Percentiles rank a stretch among this genome's conserved stretches.
phyloP scores from a whole-genome alignment of 1,140 invertebrate species.

The Phortica variegata region DNA sequence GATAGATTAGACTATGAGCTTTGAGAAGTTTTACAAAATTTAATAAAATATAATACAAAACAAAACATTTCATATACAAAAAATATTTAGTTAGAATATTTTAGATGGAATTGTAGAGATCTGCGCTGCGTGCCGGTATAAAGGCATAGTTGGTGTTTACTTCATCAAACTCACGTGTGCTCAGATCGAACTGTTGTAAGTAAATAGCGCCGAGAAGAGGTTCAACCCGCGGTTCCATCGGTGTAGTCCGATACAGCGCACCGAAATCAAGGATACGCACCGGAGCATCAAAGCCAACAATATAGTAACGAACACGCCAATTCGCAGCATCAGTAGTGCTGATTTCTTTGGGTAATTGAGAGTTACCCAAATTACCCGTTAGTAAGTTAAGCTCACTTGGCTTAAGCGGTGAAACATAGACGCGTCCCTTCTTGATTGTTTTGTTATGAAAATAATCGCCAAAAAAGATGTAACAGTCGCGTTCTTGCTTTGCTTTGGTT shows the following conservation, averaged over 20 bases:
- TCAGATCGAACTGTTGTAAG: constrained; percentile 20
- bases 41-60: too few species aligned
- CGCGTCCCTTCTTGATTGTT: constrained; percentile 13
- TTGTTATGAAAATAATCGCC: constrained; percentile 23
- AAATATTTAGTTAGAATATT: too few species aligned
- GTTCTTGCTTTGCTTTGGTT: too few species aligned
- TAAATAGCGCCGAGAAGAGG: constrained; percentile 37
- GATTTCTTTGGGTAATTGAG: constrained; percentile 16
- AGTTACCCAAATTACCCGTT: background rate
- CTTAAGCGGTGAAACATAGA: constrained; percentile 25
- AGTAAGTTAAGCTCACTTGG: constrained; percentile 13
- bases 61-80: too few species aligned
- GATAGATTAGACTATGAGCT: too few species aligned
- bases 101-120: too few species aligned
- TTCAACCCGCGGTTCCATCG: constrained; percentile 1
- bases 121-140: too few species aligned
- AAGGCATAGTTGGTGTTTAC: too few species aligned
- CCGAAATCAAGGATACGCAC: constrained; percentile 38
- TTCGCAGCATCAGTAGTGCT: constrained; percentile 8
- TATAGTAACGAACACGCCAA: constrained; percentile 43
- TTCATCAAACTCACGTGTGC: too few species aligned
- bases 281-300: constrained; percentile 33
- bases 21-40: too few species aligned
- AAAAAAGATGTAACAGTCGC: constrained; percentile 33
- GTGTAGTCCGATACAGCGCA: constrained; percentile 20